Evolutionary conservation across 2,888 invertebrate genomes (phyloP), one percentile per base, ranked within the genome.

Genomic region (Andrena trimmerana): DNA sequence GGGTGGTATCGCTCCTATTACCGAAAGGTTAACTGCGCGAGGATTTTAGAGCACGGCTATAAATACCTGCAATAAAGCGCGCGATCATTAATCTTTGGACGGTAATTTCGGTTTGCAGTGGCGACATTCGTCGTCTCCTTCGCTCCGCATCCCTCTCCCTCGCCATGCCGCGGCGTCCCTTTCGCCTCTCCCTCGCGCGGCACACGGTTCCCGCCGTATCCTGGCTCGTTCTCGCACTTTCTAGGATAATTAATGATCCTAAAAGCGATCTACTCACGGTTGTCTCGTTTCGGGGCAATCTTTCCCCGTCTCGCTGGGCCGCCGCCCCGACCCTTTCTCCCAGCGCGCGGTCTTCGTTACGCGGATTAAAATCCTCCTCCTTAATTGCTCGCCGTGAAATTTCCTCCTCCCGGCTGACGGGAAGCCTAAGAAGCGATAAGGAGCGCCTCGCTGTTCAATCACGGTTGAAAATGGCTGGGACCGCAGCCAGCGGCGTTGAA

Each of bases 181-280:
- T 33, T 33, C 33, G 33, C 59, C 59, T 6, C 10, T 54, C 71
- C 70, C 78, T 68, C 72, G 81, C 71, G 63, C 65, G 73, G 66
- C 62, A 74, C 75, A 65, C 74, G 63, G 73, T 50, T 68, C 78
- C 84, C 83, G 13, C 67, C 70, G 67, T 85, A 78, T 84, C 71
- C 78, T 75, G 57, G 62, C 83, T 84, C 79, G 81, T 88, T 89
- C 90, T 90, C 89, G 86, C 86, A 88, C 90, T 88, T 89, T 85
- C 87, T 87, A 89, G 87, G 92, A 92, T 93, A 93, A 93, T 93
- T 93, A 92, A 93, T 93, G 93, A 92, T 93, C 90, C 86, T 80
- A 79, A 92, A 93, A 92, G 88, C 91, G 92, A 93, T 93, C 92
- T 88, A 89, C 90, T 92, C 91, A 90, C 89, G 89, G 90, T 90